A percentile compares a stretch with the other conserved stretches of the same genome.
These are phyloP conservation scores for Aphis craccivora DNA, from an alignment of 1,140 invertebrate species.

Conservation along the genomic window DNA sequence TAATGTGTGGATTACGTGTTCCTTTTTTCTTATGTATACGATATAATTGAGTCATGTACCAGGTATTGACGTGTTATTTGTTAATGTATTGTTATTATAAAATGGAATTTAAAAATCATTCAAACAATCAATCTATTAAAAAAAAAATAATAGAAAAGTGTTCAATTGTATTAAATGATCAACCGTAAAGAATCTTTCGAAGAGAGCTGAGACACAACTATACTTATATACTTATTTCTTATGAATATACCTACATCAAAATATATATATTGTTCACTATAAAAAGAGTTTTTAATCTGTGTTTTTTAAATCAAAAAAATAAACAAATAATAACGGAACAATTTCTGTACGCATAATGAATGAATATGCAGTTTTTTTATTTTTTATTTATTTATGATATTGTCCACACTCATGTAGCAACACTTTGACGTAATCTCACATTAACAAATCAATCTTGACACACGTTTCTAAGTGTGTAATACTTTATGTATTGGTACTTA, in stretches of 20 bases:
- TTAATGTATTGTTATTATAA: not conserved
- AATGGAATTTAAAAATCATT: not conserved
- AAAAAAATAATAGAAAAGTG: too few relatives aligned
- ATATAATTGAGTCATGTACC: not conserved
- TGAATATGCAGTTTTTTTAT: not conserved
- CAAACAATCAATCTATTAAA: not conserved
- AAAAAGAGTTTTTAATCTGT: not conserved
- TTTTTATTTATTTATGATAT: not conserved
- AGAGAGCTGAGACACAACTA: too few relatives aligned
- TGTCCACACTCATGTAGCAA: not conserved
- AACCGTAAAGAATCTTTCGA: too few relatives aligned
- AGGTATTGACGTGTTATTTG: not conserved
- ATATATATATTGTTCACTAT: too few relatives aligned
- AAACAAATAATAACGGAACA: not conserved
- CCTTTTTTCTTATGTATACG: not conserved
- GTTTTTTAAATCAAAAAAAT: not conserved
- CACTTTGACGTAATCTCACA: not conserved
- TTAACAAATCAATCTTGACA: not conserved
- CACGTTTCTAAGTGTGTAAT: not conserved
- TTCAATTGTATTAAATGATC: too few relatives aligned
- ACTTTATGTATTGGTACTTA: not conserved
- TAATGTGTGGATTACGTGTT: not conserved
- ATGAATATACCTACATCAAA: too few relatives aligned
- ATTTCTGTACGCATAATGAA: not conserved
- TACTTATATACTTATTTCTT: too few relatives aligned